Percentiles rank a stretch among this genome's conserved stretches.
Conservation (phyloP, 2,797 vertebrate species). For the Podargus strigoides region DNA sequence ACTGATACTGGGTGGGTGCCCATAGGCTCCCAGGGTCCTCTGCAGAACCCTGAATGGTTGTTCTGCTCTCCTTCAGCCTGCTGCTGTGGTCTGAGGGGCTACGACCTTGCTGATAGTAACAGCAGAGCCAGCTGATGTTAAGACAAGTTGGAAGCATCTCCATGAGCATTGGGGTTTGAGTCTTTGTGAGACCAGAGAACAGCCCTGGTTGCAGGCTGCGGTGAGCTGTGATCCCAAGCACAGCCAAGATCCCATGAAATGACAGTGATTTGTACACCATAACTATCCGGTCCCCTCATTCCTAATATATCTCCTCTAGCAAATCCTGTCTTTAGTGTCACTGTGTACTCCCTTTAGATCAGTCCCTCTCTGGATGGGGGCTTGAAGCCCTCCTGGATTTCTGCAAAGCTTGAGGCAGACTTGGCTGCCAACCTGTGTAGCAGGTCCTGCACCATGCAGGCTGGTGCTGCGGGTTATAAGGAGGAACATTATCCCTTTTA, state of each 20-base stretch:
- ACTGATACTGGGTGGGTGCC: background rate
- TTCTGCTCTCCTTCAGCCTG: background rate
- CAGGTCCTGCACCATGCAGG: background rate
- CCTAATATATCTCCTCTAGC: background rate
- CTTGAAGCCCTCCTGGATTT: background rate
- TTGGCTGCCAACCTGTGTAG: background rate
- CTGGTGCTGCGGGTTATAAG: background rate
- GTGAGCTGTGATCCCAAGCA: background rate
- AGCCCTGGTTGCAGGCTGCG: background rate
- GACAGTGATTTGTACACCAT: background rate
- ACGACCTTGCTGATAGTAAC: background rate
- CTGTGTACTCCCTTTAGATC: background rate
- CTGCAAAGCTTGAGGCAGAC: background rate
- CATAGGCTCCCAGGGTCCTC: rapidly evolving
- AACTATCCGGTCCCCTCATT: background rate
- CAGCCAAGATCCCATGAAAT: background rate
- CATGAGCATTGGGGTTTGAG: background rate
- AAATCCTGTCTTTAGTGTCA: background rate
- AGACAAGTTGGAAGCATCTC: background rate
- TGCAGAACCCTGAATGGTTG: background rate
- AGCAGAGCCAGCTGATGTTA: background rate
- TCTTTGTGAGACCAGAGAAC: background rate
- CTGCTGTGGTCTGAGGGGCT: background rate
- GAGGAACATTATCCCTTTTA: background rate
- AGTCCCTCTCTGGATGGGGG: background rate